Percentiles rank a stretch among this genome's conserved stretches.
Evolutionary conservation across 2,888 invertebrate species (phyloP).

Genomic region (Hybos culiciformis): DNA sequence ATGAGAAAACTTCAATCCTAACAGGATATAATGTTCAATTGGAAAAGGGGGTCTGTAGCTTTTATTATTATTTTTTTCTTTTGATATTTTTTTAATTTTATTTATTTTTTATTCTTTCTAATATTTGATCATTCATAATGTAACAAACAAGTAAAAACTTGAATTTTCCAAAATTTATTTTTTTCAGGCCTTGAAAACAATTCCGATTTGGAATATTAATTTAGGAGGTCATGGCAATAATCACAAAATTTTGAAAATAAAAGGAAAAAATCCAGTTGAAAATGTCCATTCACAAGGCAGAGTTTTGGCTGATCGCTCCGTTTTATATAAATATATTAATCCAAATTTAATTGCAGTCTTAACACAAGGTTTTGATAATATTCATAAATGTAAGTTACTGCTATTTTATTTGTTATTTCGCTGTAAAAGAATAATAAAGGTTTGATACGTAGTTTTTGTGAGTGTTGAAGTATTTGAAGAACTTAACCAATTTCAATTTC

Average conservation of each 20-base stretch:
- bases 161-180: constrained; percentile 5
- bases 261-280: constrained; percentile 52
- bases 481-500: too few relatives aligned
- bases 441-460: too few relatives aligned
- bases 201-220: constrained; percentile 59
- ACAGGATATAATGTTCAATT: constrained; percentile 44
- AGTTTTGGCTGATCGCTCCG: constrained; percentile 87
- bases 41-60: constrained; percentile 22
- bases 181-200: constrained; percentile 44
- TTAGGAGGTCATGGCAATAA: constrained; percentile 44
- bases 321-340: constrained; percentile 96
- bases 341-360: constrained; percentile 87
- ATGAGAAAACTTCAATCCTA: constrained; percentile 42
- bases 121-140: constrained; percentile 3
- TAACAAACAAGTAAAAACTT: too few relatives aligned
- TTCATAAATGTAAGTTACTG: constrained; percentile 56
- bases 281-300: constrained; percentile 88
- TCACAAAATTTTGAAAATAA: constrained; percentile 49
- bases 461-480: too few relatives aligned
- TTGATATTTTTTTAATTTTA: not conserved
- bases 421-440: too few relatives aligned
- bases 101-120: not conserved
- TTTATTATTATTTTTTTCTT: constrained; percentile 1
- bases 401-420: not conserved
- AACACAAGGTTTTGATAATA: constrained; percentile 58